These are phyloP conservation scores for Xestia ashworthii DNA, from an alignment of 2,888 invertebrate genomes.

Conservation along the genomic window DNA sequence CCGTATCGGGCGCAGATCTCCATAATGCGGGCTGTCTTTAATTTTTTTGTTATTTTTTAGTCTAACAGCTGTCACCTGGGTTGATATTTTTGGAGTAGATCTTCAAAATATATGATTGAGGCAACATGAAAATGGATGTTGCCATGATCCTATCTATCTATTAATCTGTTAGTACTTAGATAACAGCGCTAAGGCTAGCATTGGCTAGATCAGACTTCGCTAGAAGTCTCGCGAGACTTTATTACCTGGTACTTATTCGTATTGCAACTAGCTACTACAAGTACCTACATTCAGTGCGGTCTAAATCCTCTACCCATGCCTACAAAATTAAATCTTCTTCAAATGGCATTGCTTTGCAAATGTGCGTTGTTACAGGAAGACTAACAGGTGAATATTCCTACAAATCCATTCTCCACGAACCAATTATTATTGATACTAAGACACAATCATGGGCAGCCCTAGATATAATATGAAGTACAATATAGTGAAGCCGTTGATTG, in stretches of 20 bases:
- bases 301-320: neutral
- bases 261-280: neutral
- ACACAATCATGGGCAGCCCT: conserved; percentile 3
- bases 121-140: neutral
- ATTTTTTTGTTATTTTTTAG: conserved; percentile 36
- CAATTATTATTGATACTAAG: neutral
- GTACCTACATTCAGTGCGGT: neutral
- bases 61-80: neutral
- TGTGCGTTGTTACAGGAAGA: neutral
- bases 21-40: conserved; percentile 41
- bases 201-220: too few species aligned
- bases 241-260: neutral
- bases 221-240: too few species aligned
- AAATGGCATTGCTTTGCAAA: neutral
- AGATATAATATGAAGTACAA: neutral
- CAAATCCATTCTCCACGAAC: neutral
- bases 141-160: too few species aligned
- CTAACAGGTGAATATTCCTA: neutral
- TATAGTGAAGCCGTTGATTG: neutral
- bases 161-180: neutral
- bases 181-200: neutral
- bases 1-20: conserved; percentile 50
- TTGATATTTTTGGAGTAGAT: neutral
- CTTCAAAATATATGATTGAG: neutral
- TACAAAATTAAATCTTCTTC: neutral